Conservation (phyloP, 2,113 vertebrate species). For the Connochaetes taurinus region DNA sequence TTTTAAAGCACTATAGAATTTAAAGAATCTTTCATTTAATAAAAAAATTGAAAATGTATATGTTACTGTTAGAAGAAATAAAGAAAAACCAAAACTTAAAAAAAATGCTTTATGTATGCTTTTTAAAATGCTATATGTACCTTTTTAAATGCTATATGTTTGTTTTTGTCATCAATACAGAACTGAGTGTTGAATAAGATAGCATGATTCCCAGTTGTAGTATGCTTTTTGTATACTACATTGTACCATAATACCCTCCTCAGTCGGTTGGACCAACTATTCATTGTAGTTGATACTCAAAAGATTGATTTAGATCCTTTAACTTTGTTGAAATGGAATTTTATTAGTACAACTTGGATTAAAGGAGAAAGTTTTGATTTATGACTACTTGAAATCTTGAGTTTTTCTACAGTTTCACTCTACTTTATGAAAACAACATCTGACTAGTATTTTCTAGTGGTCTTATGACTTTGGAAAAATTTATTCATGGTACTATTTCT, state of each 20-base stretch:
- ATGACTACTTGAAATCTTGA: not conserved
- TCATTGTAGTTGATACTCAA: not conserved
- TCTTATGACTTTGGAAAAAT: not conserved
- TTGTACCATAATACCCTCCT: not conserved
- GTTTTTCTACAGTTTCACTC: not conserved
- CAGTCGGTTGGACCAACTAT: not conserved
- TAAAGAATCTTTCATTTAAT: not conserved
- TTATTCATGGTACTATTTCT: not conserved
- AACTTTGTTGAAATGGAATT: slow-evolving; percentile 7
- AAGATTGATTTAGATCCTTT: not conserved
- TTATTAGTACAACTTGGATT: not conserved
- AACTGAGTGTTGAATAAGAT: not conserved
- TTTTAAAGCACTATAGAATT: not conserved
- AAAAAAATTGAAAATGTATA: not conserved
- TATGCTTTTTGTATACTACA: not conserved
- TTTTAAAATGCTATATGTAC: not conserved
- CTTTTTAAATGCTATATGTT: not conserved
- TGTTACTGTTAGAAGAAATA: not conserved
- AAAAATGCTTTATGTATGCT: not conserved
- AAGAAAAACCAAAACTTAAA: not conserved
- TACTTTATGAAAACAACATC: not conserved
- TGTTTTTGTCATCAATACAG: not conserved
- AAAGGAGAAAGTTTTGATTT: not conserved
- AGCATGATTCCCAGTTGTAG: not conserved
- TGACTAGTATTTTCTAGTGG: not conserved